phyloP scores from a whole-genome alignment of 2,888 invertebrate species.

The Nephrotoma appendiculata region DNA sequence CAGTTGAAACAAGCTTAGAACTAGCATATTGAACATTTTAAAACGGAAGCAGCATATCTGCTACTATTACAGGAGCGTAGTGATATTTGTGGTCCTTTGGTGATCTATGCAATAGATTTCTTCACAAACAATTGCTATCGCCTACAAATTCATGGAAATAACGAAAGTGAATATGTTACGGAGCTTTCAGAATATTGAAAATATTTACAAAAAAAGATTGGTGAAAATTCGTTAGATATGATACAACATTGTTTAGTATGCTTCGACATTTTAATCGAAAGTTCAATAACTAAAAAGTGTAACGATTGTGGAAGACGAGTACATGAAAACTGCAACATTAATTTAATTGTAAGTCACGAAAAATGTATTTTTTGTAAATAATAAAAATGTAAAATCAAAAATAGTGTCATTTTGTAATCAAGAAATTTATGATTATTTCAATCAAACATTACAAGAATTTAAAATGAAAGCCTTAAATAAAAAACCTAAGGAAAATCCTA shows the following conservation, averaged over 20 bases:
- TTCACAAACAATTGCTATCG: not conserved
- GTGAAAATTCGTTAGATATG: not conserved
- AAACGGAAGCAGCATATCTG: not conserved
- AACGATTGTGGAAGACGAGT: too few relatives aligned
- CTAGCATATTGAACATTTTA: not conserved
- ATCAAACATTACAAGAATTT: too few relatives aligned
- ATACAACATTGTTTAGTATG: not conserved
- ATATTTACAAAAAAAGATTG: not conserved
- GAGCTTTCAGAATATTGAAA: not conserved
- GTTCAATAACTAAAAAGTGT: not conserved
- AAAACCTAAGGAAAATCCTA: too few relatives aligned
- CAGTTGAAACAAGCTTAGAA: not conserved
- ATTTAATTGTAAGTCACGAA: too few relatives aligned
- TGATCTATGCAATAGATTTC: too few relatives aligned
- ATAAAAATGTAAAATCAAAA: too few relatives aligned
- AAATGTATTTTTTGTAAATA: too few relatives aligned
- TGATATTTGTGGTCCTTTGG: not conserved
- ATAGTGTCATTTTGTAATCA: too few relatives aligned
- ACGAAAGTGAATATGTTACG: not conserved
- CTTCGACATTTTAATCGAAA: not conserved
- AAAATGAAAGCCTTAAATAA: too few relatives aligned
- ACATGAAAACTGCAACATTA: too few relatives aligned
- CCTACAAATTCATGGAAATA: not conserved
- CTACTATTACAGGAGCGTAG: not conserved
- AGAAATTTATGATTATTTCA: too few relatives aligned